phyloP scores from a whole-genome alignment of 1,140 invertebrate species.

The Rhagoletis zephyria region DNA sequence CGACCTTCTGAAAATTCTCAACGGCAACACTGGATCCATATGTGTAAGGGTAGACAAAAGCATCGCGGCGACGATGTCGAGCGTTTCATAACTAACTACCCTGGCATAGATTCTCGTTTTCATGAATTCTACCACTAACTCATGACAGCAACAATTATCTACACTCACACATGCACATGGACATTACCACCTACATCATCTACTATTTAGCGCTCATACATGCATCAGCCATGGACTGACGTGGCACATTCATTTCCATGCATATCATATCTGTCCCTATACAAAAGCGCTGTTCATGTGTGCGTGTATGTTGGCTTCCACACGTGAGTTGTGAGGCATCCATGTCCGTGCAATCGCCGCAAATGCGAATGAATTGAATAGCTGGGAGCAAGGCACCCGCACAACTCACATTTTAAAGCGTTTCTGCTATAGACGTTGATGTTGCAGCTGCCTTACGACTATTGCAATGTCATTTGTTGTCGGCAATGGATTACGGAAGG shows the following conservation, averaged over 20 bases:
- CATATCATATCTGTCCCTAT: too few species aligned
- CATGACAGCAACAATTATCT: background rate
- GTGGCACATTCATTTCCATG: constrained; percentile 7
- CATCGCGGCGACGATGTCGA: background rate
- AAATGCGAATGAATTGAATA: constrained; percentile 8
- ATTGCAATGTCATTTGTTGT: constrained; percentile 28
- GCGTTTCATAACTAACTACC: constrained; percentile 37
- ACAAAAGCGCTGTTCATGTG: background rate
- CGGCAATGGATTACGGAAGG: constrained; percentile 26
- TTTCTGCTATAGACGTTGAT: background rate
- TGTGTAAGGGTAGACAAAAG: too few species aligned
- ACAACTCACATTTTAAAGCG: background rate
- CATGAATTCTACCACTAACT: constrained; percentile 9
- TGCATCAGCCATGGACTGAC: background rate
- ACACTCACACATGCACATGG: background rate
- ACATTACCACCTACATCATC: background rate
- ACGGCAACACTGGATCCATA: too few species aligned
- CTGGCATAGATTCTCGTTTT: constrained; percentile 39
- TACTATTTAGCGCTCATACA: background rate
- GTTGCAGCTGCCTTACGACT: background rate
- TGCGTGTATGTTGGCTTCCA: background rate
- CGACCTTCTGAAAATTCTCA: too few species aligned
- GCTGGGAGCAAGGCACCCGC: background rate
- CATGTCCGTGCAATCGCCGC: background rate
- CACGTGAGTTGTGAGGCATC: background rate